Conservation (phyloP, 2,797 vertebrate species). For the Semaprochilodus insignis region DNA sequence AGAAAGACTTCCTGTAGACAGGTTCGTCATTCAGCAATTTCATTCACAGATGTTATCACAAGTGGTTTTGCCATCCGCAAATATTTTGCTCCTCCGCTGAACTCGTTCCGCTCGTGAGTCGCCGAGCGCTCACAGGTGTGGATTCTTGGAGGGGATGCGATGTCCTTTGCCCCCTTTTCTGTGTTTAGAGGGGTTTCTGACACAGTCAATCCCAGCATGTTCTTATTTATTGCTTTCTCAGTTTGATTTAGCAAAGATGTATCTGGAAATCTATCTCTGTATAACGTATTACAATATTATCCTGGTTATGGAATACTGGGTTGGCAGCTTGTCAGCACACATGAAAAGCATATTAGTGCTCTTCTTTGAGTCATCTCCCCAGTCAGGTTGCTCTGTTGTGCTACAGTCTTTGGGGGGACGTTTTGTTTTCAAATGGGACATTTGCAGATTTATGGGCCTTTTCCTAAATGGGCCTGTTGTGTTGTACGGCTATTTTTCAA, state of each 20-base stretch:
- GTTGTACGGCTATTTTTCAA: not conserved
- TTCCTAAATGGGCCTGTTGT: constrained; percentile 26
- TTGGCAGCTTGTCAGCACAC: constrained; percentile 50
- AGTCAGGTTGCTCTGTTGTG: constrained; percentile 8
- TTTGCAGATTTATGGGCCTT: constrained; percentile 31
- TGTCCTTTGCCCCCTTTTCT: constrained; percentile 1
- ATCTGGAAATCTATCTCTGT: constrained; percentile 18
- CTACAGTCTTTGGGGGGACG: constrained; percentile 23
- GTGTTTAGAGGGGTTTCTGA: constrained; percentile 21
- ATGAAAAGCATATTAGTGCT: constrained; percentile 60
- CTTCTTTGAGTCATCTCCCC: constrained; percentile 48
- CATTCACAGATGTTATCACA: constrained; percentile 63
- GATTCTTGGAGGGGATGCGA: constrained; percentile 16
- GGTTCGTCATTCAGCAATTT: constrained; percentile 48
- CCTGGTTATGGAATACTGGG: constrained; percentile 33
- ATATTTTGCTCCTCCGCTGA: constrained; percentile 50
- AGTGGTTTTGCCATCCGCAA: constrained; percentile 57
- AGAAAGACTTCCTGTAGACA: constrained; percentile 32
- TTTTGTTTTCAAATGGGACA: constrained; percentile 30
- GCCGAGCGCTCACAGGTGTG: constrained; percentile 44
- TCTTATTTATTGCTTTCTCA: constrained; percentile 39
- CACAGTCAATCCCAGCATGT: constrained; percentile 21
- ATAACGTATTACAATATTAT: constrained; percentile 18
- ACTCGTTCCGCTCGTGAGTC: constrained; percentile 37
- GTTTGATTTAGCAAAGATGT: constrained; percentile 20